Percentiles rank a stretch among this genome's conserved stretches.
phyloP scores from a whole-genome alignment of 2,797 vertebrate species.

The Melanotaenia parkinsoni region DNA sequence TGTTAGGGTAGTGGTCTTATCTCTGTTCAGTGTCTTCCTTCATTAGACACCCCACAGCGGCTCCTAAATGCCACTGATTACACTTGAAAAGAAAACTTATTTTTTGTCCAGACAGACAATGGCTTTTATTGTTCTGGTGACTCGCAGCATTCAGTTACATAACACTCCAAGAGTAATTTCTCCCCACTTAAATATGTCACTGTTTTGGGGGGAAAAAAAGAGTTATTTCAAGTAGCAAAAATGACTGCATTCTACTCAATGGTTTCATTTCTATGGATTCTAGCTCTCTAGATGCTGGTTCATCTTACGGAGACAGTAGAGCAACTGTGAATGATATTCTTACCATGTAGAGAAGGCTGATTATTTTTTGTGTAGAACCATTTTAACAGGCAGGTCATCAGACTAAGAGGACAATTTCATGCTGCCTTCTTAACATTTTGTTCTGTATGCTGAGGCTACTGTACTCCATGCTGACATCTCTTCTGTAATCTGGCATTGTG shows the following conservation, averaged over 20 bases:
- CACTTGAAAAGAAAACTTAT: background rate
- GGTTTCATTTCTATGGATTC: background rate
- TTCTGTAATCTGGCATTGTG: slow-evolving; percentile 51
- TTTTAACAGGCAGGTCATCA: background rate
- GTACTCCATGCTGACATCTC: slow-evolving; percentile 37
- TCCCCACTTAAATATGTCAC: background rate
- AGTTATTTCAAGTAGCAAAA: background rate
- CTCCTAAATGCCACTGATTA: background rate
- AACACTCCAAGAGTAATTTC: background rate
- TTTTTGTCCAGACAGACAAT: no score
- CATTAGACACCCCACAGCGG: no score
- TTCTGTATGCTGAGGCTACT: background rate
- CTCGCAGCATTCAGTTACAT: background rate
- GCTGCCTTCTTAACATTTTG: slow-evolving; percentile 18
- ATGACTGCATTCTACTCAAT: slow-evolving; percentile 1
- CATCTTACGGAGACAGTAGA: background rate
- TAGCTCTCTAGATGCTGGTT: background rate
- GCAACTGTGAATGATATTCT: background rate
- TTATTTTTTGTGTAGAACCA: background rate
- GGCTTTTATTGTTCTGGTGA: background rate
- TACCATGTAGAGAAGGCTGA: background rate
- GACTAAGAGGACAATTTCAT: slow-evolving; percentile 10
- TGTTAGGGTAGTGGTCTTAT: background rate
- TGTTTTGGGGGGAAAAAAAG: background rate
- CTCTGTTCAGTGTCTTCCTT: no score